These are phyloP conservation scores for Orchesella flavescens DNA, from an alignment of 2,888 invertebrate genomes.

Conservation along the genomic window DNA sequence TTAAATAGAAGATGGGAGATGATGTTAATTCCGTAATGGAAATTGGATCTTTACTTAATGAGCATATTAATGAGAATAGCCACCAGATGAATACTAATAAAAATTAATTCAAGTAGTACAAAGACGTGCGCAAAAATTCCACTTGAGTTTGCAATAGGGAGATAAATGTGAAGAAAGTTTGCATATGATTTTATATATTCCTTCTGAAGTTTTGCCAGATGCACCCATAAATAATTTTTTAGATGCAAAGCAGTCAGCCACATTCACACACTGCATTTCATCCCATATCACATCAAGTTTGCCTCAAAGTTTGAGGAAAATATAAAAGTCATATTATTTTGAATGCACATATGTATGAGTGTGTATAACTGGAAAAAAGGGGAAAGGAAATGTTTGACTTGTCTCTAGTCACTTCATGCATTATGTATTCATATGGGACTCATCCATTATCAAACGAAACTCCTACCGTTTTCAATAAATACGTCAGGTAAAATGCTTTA, in stretches of 20 bases:
- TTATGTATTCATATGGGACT: conserved; percentile 53
- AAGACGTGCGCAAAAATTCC: conserved; percentile 29
- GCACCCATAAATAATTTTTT: conserved; percentile 51
- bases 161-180: conserved; percentile 25
- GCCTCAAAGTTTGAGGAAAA: too few relatives aligned
- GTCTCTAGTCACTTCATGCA: conserved; percentile 12
- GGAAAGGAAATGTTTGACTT: conserved; percentile 45
- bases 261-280: conserved; percentile 32
- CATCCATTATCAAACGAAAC: conserved; percentile 55
- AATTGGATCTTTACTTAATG: conserved; percentile 53
- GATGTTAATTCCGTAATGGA: conserved; percentile 41
- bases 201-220: conserved; percentile 48
- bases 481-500: conserved; percentile 52
- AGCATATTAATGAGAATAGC: conserved; percentile 44
- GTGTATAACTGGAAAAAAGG: conserved; percentile 21
- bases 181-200: conserved; percentile 36
- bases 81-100: not conserved
- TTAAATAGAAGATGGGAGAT: not conserved
- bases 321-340: conserved; percentile 22
- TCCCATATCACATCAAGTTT: not conserved
- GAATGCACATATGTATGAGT: not conserved
- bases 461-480: conserved; percentile 60
- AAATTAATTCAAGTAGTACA: conserved; percentile 35
- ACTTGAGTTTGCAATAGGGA: conserved; percentile 14
- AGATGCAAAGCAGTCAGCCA: conserved; percentile 23